Evolutionary conservation across 1,140 invertebrate species (phyloP), one percentile per base, ranked within the genome.

Genomic region (Penaeus japonicus): DNA sequence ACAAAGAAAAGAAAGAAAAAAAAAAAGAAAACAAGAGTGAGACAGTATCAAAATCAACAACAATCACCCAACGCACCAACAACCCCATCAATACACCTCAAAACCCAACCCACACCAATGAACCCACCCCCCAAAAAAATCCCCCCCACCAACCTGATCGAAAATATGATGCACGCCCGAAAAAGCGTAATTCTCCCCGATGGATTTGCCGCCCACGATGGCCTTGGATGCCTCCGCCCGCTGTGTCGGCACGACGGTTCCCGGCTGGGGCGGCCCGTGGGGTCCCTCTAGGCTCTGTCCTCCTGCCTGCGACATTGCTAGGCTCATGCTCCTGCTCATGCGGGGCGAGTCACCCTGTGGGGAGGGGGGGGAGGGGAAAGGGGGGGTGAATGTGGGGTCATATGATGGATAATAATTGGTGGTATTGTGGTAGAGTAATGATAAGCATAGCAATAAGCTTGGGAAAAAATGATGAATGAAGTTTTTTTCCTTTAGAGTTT

Each of bases 131-230:
- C n/a, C n/a, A n/a, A n/a, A n/a, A n/a, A n/a, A n/a, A n/a, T n/a
- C n/a, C n/a, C n/a, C n/a, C n/a, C n/a, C 47, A 27, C 80, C 18
- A 59, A 88, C 86, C 80, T 88, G 86, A 53, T 97, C 96, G 94
- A 97, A 97, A 89, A 97, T 96, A 92, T 97, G 96, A 92, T 97
- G 96, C 84, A 97, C 96, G 59, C 96, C 96, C 89, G 95, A 95
- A 92, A 97, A 97, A 1, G 96, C 96, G 94, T 97, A 97, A 91
- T 96, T 96, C 91, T 97, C 96, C 87, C 95, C 95, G 90, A 96
- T 95, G 35, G 94, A 94, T 91, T 94, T 95, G 53, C 95, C 94
- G 91, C 94, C 92, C 22, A 93, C 92, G 65, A 94, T 93, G 32
- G 93, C 92, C 91, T 93, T 93, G 77, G 94, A 95, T 70, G 94